Percentiles rank a stretch among this genome's conserved stretches.
These are phyloP conservation scores for Tragelaphus oryx DNA, from an alignment of 2,797 vertebrate genomes.

Conservation along the genomic window DNA sequence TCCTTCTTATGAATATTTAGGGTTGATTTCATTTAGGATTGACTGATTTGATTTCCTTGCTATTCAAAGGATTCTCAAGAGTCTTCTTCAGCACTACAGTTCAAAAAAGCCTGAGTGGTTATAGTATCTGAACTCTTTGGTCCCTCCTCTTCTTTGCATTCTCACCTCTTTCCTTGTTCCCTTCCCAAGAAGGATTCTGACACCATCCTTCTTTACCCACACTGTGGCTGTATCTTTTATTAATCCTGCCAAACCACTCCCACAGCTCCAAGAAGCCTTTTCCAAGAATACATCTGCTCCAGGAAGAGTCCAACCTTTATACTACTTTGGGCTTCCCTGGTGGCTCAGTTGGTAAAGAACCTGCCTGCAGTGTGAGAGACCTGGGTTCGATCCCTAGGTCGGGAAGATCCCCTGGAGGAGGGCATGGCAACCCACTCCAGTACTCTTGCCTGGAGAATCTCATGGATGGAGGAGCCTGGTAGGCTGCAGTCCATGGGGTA, in stretches of 20 bases:
- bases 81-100: too few species aligned
- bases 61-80: too few species aligned
- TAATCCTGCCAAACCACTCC: neutral
- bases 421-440: neutral
- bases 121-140: neutral
- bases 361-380: rapidly evolving
- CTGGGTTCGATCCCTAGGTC: neutral
- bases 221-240: neutral
- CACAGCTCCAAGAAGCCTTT: neutral
- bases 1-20: too few species aligned
- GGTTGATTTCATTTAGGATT: too few species aligned
- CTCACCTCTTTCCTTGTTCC: too few species aligned
- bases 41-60: too few species aligned
- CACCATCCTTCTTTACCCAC: neutral
- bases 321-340: neutral
- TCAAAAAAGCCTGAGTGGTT: too few species aligned
- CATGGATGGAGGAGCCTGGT: neutral
- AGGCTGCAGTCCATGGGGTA: rapidly evolving
- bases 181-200: neutral
- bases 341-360: neutral
- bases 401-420: neutral
- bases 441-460: neutral
- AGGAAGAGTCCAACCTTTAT: neutral
- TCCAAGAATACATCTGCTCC: neutral
- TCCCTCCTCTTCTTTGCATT: neutral